These are phyloP conservation scores for Tethea ocularis DNA, from an alignment of 2,888 invertebrate genomes.

Conservation along the genomic window DNA sequence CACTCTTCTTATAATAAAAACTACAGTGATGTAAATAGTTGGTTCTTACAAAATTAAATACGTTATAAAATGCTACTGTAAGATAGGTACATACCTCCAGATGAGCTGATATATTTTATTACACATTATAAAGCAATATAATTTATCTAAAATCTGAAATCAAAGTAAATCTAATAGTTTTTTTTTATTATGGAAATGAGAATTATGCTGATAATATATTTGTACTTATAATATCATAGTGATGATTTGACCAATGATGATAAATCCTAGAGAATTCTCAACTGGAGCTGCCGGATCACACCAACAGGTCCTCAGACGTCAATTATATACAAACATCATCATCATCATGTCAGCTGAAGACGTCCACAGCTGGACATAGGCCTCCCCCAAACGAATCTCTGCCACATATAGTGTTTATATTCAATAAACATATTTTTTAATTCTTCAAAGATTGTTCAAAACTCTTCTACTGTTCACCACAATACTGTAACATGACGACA, in stretches of 20 bases:
- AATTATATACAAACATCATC: too few relatives aligned
- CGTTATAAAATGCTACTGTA: background rate
- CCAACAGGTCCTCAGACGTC: too few relatives aligned
- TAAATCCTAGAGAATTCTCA: background rate
- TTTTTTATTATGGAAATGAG: too few relatives aligned
- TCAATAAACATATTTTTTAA: too few relatives aligned
- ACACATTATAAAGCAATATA: background rate
- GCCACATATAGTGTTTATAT: too few relatives aligned
- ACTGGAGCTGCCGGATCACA: too few relatives aligned
- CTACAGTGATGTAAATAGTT: background rate
- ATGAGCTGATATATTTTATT: background rate
- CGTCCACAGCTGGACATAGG: too few relatives aligned
- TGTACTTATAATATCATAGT: too few relatives aligned
- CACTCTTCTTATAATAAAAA: background rate
- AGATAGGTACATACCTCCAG: background rate
- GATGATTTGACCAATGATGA: background rate
- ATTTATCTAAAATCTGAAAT: background rate
- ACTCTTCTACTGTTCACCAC: background rate
- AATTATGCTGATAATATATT: too few relatives aligned
- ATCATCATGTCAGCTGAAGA: too few relatives aligned
- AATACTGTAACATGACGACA: conserved; percentile 14
- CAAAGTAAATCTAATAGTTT: background rate
- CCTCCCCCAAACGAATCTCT: too few relatives aligned
- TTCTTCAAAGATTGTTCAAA: background rate
- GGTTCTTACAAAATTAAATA: background rate